Percentiles rank a stretch among this genome's conserved stretches.
phyloP scores from a whole-genome alignment of 2,888 invertebrate genomes.

The Digitonthophagus gazella region DNA sequence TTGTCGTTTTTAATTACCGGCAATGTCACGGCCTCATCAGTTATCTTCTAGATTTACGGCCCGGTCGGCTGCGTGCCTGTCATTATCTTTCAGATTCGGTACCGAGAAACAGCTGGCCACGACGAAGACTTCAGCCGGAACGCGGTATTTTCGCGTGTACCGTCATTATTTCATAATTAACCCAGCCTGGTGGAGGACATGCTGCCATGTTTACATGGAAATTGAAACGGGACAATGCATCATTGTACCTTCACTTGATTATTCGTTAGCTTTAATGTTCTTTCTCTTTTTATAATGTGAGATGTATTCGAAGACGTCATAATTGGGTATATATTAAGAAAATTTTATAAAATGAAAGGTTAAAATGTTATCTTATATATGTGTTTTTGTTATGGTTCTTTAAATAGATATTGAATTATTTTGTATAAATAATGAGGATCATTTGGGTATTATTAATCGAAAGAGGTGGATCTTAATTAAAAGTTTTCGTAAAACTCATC shows the following conservation, averaged over 20 bases:
- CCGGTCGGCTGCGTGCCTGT: background rate
- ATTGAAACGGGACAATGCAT: background rate
- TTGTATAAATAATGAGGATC: too few relatives aligned
- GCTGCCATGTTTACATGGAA: background rate
- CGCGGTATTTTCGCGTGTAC: background rate
- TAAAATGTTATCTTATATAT: too few relatives aligned
- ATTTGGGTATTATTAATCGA: too few relatives aligned
- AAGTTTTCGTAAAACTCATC: too few relatives aligned
- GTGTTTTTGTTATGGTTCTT: too few relatives aligned
- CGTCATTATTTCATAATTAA: background rate
- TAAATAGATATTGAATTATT: too few relatives aligned
- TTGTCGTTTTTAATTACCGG: conserved; percentile 9
- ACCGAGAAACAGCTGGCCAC: conserved; percentile 2
- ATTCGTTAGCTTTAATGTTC: too few relatives aligned
- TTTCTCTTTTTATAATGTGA: background rate
- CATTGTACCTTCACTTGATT: background rate
- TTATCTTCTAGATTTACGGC: conserved; percentile 17
- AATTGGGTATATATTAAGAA: background rate
- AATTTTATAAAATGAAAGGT: too few relatives aligned
- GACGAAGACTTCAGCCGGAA: background rate
- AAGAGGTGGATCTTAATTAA: too few relatives aligned
- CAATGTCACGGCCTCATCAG: conserved; percentile 15
- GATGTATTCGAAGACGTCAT: background rate
- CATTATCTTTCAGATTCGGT: conserved; percentile 12
- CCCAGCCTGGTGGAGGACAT: background rate